Evolutionary conservation across 2,888 invertebrate species (phyloP), one percentile per base, ranked within the genome.

Genomic region (Cepaea hortensis): DNA sequence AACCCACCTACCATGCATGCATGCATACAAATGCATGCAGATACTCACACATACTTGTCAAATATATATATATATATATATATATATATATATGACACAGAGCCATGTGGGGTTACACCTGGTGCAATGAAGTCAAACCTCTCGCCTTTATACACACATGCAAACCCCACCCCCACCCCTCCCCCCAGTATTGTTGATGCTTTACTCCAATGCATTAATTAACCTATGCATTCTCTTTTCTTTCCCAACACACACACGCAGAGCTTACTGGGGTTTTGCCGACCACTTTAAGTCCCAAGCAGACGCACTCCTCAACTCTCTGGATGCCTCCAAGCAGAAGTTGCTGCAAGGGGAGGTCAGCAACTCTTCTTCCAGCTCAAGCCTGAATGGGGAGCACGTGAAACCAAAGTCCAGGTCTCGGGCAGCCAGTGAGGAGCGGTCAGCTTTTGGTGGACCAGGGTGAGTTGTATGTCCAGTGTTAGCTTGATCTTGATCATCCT

Each of bases 251-350:
- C 0, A 35, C 1, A 35, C 35, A 35, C 20, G 18, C 94, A 97
- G 98, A 93, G 97, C 98, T n/a, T 99, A 96, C 95, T 97, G 97
- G 96, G 96, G 97, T 23, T 98, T 98, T 95, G 96, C 97, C 85
- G 96, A 97, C 3, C 97, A 98, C 93, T 99, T 98, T 95, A 97
- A 98, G 0, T 97, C 97, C 3, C 97, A 97, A 91, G 98, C 98
- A 0, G 98, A 98, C 89, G 95, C 96, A 55, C 95, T 99, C 89
- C 96, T 98, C 91, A 96, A 96, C 85, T 96, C 97, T 0, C 95
- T 99, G 82, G 99, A 99, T 93, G 96, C 96, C 1, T 96, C 95
- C 82, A 96, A 97, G 93, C 96, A 96, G 93, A 95, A 96, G 90
- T 96, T 96, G 87, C 93, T 97, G 65, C 96, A 96, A 91, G 96